These are phyloP conservation scores for Harpegnathos saltator DNA, from an alignment of 1,140 invertebrate genomes.

Conservation along the genomic window DNA sequence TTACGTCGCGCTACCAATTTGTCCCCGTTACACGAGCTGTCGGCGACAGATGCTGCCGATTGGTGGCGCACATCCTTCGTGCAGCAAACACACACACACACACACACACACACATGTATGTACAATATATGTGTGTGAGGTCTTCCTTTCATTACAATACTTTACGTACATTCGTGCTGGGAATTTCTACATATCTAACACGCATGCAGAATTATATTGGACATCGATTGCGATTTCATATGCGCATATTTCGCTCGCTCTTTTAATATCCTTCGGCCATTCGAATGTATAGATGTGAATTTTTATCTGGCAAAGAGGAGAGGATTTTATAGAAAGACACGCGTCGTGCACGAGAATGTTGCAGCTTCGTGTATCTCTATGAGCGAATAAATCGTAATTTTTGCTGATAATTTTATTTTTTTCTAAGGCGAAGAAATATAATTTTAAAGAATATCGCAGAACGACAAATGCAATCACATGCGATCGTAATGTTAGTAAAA, in stretches of 20 bases:
- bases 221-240: slow-evolving; percentile 59
- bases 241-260: slow-evolving; percentile 38
- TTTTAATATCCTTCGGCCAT: slow-evolving; percentile 47
- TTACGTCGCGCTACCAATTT: slow-evolving; percentile 57
- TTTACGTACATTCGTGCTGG: slow-evolving; percentile 40
- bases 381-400: slow-evolving; percentile 8
- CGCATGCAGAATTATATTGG: slow-evolving; percentile 46
- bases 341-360: not conserved
- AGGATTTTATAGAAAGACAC: slow-evolving; percentile 26
- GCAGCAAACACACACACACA: slow-evolving; percentile 10
- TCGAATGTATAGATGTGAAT: slow-evolving; percentile 58
- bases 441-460: not conserved
- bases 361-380: not conserved
- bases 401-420: not conserved
- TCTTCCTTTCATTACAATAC: slow-evolving; percentile 61
- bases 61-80: slow-evolving; percentile 48
- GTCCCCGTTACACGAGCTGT: slow-evolving; percentile 53
- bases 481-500: too few relatives aligned
- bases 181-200: slow-evolving; percentile 53
- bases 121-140: not conserved
- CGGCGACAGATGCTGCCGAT: slow-evolving; percentile 61
- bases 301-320: slow-evolving; percentile 40
- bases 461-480: too few relatives aligned
- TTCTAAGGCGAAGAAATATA: not conserved
- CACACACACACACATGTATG: not conserved